Evolutionary conservation across 2,888 invertebrate genomes (phyloP).

Genomic region (Acanthosepion pharaonis): DNA sequence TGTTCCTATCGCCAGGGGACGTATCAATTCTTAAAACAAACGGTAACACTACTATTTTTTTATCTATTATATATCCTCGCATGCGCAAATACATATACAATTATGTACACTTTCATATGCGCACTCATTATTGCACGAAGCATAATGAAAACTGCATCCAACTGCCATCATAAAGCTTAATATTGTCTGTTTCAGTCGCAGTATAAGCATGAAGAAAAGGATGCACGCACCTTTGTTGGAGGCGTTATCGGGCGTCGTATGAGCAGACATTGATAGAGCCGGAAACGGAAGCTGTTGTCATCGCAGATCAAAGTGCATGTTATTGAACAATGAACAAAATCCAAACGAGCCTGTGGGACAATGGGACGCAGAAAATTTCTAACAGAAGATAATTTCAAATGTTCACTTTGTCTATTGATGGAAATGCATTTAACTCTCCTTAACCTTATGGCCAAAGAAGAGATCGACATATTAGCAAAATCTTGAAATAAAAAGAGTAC

Average conservation of each 20-base stretch:
- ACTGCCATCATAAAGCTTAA: background rate
- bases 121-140: no score
- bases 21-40: no score
- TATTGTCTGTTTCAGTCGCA: background rate
- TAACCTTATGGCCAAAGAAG: background rate
- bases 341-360: background rate
- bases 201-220: background rate
- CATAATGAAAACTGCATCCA: background rate
- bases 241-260: background rate
- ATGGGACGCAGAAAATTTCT: background rate
- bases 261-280: background rate
- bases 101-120: no score
- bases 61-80: no score
- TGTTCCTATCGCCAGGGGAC: background rate
- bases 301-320: background rate
- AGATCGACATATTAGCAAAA: no score
- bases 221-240: background rate
- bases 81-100: no score
- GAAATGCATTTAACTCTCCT: conserved; percentile 13
- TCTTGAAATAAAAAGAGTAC: no score
- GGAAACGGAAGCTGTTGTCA: conserved; percentile 33
- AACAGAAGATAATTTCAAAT: conserved; percentile 33
- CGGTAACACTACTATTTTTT: no score
- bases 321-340: background rate
- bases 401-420: background rate